Evolutionary conservation across 2,888 invertebrate species (phyloP), one percentile per base, ranked within the genome.

Genomic region (Himalopsyche kuldschensis): DNA sequence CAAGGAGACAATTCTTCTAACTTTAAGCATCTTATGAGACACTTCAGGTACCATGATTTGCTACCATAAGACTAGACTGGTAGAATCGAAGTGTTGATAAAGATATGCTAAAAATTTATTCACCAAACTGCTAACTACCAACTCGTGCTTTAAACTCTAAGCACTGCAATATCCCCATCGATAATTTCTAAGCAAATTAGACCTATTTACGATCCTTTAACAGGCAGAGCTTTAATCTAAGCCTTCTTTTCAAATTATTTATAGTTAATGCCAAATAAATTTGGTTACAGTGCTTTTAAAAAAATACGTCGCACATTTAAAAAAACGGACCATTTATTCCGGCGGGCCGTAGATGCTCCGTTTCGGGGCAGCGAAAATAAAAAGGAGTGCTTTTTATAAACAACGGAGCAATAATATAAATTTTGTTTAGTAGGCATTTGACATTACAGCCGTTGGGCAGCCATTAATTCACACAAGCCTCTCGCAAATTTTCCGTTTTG

Each of bases 401-500:
- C 55, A 80, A 76, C 47, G 27, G 46, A 48, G 48, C 48, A 48
- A 81, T 76, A 76, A 81, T 76, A 81, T 81, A 81, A 76, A 81
- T 81, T 81, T 76, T 35, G 48, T 76, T 81, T 81, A 76, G 75
- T 20, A 48, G 75, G 78, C 79, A 55, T 75, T 75, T 82, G 82
- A 82, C 79, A 79, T 82, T 46, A 75, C 47, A 30, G 69, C 48
- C 79, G 30, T 63, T 15, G 55, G 48, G 76, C 35, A 76, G 81
- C 48, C 17, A 30, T 81, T 81, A 48, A 48, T 81, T 77, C 47
- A 77, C 46, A 48, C 81, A 69, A 27, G 27, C 69, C 69, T 20
- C 69, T 69, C 69, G 69, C 69, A 69, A 69, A 69, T 69, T 69
- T 27, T 69, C 41, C 69, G 69, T 69, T 69, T 27, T 69, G 69